Base-by-base conservation (phyloP, 1,140 invertebrate genomes). In the Drosophila arawakana region DNA sequence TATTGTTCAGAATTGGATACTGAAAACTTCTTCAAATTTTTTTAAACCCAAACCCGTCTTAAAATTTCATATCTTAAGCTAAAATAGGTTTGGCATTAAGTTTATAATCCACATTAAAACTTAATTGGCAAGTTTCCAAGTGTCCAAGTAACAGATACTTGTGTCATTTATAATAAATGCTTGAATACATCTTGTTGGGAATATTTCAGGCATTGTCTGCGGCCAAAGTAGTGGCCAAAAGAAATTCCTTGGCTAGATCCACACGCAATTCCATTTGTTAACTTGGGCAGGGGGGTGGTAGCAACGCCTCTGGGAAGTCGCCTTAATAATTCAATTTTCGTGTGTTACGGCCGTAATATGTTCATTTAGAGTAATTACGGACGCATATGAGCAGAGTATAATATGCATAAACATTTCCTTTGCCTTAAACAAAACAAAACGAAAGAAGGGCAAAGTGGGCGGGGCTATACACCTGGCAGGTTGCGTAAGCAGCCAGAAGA, bases 341-440 rank as follows among this genome's bases (percentile, higher is more conserved):
- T 82, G 79, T 77, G 73, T 71, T 59, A 65, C 21, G 58, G 57
- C 69, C 80, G 73, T 88, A 88, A 86, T 86, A 78, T 80, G 84
- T 88, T 81, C 83, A 88, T 88, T 88, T 89, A 80, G 83, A 67
- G 76, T 83, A 86, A 88, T 88, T 88, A 89, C 63, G 69, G 70
- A 72, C 70, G 80, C 83, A 88, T 76, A 88, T 80, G 83, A 71
- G 30, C 77, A 47, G 34, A 50, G 68, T 60, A 73, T 68, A 76
- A 68, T 76, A 76, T 76, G 69, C 81, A 80, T 89, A 88, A 88
- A 80, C 83, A 88, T 81, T 89, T 89, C 70, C 70, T 15, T 83
- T 88, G 25, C 76, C 83, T 88, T 88, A 68, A 21, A 21, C 18
- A 21, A 21, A 21, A 89, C 84, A 83, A 83, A 86, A 88, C 83